phyloP scores from a whole-genome alignment of 2,113 vertebrate species.

The Peromyscus polionotus region DNA sequence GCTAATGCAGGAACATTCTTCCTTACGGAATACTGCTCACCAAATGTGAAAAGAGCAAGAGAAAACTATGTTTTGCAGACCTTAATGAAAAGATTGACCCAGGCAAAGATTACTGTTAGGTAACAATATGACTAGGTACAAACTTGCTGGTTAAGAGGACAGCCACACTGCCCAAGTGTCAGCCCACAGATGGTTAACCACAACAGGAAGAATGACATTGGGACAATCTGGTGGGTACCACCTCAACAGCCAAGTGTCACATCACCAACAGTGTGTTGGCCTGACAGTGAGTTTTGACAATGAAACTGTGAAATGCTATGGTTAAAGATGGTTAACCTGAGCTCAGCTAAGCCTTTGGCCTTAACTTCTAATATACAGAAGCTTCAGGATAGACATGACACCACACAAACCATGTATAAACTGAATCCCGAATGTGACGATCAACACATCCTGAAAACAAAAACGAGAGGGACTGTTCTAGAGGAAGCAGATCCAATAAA shows the following conservation, averaged over 20 bases:
- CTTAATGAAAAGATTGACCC: neutral
- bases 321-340: neutral
- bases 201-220: neutral
- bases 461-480: neutral
- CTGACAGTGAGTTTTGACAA: neutral
- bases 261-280: neutral
- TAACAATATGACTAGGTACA: neutral
- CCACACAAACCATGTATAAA: neutral
- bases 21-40: neutral
- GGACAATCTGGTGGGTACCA: neutral
- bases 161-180: neutral
- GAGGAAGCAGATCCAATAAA: neutral
- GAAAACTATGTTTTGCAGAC: slow-evolving; percentile 27
- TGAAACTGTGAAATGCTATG: neutral
- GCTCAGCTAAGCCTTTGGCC: neutral
- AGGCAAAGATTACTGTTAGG: neutral
- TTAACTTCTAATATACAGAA: slow-evolving; percentile 30
- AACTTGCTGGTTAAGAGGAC: neutral
- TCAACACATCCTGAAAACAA: slow-evolving; percentile 1
- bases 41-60: neutral
- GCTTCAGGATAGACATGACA: neutral
- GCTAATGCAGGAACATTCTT: neutral
- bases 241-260: neutral
- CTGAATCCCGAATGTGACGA: neutral
- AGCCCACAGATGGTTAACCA: neutral